Evolutionary conservation across 2,797 vertebrate species (phyloP), one percentile per base, ranked within the genome.

Genomic region (Petrocephalus sullivani): DNA sequence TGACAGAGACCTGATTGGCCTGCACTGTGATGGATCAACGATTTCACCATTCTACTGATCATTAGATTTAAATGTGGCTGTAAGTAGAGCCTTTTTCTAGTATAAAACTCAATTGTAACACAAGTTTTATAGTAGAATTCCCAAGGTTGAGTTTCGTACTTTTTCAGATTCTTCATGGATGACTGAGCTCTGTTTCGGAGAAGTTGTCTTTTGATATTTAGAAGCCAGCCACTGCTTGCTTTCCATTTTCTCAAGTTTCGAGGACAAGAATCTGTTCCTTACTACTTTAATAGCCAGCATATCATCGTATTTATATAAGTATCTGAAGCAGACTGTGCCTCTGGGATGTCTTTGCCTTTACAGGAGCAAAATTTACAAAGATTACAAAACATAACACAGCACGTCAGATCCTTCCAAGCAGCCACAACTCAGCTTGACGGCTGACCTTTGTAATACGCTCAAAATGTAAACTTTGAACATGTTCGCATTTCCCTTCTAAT

Each of bases 391-490:
- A 90, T 91, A 92, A 91, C 86, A 90, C 91, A 92, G 89, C 90
- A 58, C 57, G 87, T 90, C 89, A 94, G 93, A 95, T 95, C 94
- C 95, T 95, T 95, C 91, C 90, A 51, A 64, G 87, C 89, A 91
- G 90, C 91, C 91, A 92, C 89, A 91, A 88, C 89, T 93, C 90
- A 81, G 90, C 92, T 92, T 90, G 91, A 88, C 19, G 41, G 87
- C 87, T 95, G 95, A 95, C 94, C 94, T 96, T 95, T 95, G 89
- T 64, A 88, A 81, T 87, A 87, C 92, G 92, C 86, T 89, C 2
- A 58, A 90, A 37, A 41, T 57, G 28, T 21, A 85, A 85, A 85
- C 53, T 58, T 57, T 37, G 23, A 86, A 60, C 83, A 54, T 91
- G 90, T 92, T 92, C 87, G 41, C 41, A 82, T 87, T 90, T 87